Conservation (phyloP, 2,797 vertebrate genomes). For the Harpagifer antarcticus region DNA sequence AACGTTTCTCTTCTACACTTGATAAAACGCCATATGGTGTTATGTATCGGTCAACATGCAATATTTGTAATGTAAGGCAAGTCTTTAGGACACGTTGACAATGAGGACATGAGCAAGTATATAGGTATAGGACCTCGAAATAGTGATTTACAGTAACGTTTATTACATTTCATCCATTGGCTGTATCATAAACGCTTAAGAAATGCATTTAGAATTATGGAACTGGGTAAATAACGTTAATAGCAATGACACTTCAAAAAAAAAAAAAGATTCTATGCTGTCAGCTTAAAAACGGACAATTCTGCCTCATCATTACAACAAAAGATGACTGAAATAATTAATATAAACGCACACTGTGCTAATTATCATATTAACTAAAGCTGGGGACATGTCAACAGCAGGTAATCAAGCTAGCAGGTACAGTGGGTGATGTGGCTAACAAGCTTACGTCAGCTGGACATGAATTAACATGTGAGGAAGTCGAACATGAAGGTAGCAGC, state of each 20-base stretch:
- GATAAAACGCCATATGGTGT: too few species aligned
- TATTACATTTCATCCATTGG: background rate
- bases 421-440: slow-evolving; percentile 57
- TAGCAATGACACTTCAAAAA: slow-evolving; percentile 7
- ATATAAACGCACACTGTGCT: background rate
- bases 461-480: background rate
- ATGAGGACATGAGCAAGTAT: background rate
- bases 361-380: background rate
- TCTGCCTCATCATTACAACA: background rate
- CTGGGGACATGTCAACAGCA: background rate
- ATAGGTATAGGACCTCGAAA: background rate
- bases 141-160: background rate
- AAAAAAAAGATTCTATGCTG: background rate
- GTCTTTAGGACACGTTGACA: background rate
- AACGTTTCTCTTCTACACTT: too few species aligned
- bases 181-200: background rate
- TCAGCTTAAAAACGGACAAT: background rate
- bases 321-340: background rate
- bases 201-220: background rate
- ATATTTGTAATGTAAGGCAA: background rate
- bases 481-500: background rate
- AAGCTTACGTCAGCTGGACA: slow-evolving; percentile 26
- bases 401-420: slow-evolving; percentile 37
- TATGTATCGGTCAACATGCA: too few species aligned
- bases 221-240: slow-evolving; percentile 6